Evolutionary conservation across 2,888 invertebrate species (phyloP), one percentile per base, ranked within the genome.

Genomic region (Drosophila barbarae): DNA sequence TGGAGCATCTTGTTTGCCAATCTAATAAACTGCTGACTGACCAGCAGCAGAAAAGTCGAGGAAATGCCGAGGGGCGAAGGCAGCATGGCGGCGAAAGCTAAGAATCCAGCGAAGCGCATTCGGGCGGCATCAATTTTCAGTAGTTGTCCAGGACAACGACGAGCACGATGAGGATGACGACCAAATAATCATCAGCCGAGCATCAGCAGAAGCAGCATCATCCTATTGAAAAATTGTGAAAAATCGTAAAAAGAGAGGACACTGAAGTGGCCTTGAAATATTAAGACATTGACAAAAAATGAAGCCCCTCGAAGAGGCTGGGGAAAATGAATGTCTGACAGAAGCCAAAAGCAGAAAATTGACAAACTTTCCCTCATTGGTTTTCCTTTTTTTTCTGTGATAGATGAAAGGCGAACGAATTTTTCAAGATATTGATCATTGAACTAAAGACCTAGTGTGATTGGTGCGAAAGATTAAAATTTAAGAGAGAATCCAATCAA

Each of bases 21-120:
- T 80, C 74, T 80, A 83, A 77, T 83, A 80, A 83, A 80, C 75
- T 77, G 73, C 64, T 80, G 77, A 65, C 73, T 69, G 69, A 47
- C 51, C 50, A 60, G 36, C 69, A 68, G 42, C 26, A 42, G 12
- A 61, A 55, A 64, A 69, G 77, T 72, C 70, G 34, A 57, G 59
- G 42, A 42, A 42, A 44, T 12, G 42, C 10, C 26, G 9, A n/a
- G 23, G 42, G 26, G 26, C n/a, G 10, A 5, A 44, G 5, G 39
- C 12, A 26, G 15, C 15, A 4, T 65, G 63, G 7, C 28, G 52
- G 8, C 36, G 63, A 55, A 61, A 69, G 81, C 75, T 73, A 52
- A 64, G 57, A 34, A 64, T 51, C 56, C 74, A 74, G 64, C 74
- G 76, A 78, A 74, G 84, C 74, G 69, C 67, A 80, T 44, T 57